A percentile compares a stretch with the other conserved stretches of the same genome.
Conservation (phyloP, 2,797 vertebrate genomes). For the Falco columbarius region DNA sequence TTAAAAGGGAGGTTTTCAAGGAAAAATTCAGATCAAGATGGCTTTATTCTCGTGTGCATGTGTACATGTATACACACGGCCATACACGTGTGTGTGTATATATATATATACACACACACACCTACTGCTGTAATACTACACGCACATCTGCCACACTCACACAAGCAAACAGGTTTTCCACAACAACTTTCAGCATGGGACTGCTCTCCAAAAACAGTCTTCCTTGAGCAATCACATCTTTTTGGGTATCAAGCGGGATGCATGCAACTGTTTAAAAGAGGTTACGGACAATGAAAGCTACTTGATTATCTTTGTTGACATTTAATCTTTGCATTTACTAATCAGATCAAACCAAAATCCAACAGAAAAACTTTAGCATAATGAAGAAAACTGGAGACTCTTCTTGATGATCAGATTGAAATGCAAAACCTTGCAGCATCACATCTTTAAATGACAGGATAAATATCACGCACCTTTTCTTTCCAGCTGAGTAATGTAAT, state of each 20-base stretch:
- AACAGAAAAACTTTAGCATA: neutral
- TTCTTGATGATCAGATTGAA: neutral
- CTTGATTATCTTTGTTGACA: neutral
- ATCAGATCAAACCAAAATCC: neutral
- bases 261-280: neutral
- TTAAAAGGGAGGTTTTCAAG: neutral
- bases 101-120: neutral
- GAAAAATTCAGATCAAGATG: neutral
- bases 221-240: neutral
- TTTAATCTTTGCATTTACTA: neutral
- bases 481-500: neutral
- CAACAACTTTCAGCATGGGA: neutral
- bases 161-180: neutral
- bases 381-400: neutral
- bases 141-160: neutral
- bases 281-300: neutral
- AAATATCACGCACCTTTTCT: neutral
- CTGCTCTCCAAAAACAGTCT: neutral
- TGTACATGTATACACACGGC: neutral
- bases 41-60: neutral
- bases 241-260: neutral
- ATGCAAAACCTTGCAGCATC: neutral
- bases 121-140: neutral
- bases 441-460: neutral
- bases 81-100: too few species aligned